Base-by-base conservation (phyloP, 2,113 vertebrate genomes). In the Oncorhynchus kisutch region DNA sequence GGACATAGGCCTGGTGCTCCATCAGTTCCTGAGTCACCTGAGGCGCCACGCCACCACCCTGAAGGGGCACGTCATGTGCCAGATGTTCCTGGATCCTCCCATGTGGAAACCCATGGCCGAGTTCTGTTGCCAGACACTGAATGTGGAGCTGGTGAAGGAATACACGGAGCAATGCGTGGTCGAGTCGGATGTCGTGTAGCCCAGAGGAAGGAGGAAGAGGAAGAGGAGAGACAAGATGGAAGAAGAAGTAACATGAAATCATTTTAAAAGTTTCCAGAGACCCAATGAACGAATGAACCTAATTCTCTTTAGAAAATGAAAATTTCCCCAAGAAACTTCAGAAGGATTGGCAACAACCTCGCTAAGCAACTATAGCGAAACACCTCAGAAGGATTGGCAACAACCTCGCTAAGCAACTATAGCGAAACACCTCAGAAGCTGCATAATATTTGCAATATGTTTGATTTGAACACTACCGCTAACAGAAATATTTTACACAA, bases 81-180 rank as follows among this genome's bases (percentile, higher is more conserved):
- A 94, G 90, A 89, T 95, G 48, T 95, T 94, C 91, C 86, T 94
- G 72, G 92, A 90, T 4, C 94, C 92, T 0, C 78, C 86, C 0
- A 84, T 94, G 22, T 94, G 93, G 92, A 89, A 91, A 77, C 88
- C 90, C 39, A 91, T 95, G 93, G 90, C 86, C 0, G 87, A 93
- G 24, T 95, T 95, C 90, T 95, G 92, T 81, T 87, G 85, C 66
- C 78, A 77, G 2, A 84, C 71, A 48, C 76, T 94, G 78, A 87
- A 82, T 0, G 88, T 95, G 25, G 90, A 94, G 84, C 84, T 94
- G 86, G 94, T 93, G 79, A 94, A 94, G 81, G 91, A 91, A 71
- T 95, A 94, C 82, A 92, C 86, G 0, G 92, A 94, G 89, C 94
- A 94, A 78, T 92, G 88, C 3, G 92, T 95, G 66, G 93, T 94